A percentile compares a stretch with the other conserved stretches of the same genome.
Evolutionary conservation across 2,888 invertebrate genomes (phyloP).

Genomic region (Elmis aenea): DNA sequence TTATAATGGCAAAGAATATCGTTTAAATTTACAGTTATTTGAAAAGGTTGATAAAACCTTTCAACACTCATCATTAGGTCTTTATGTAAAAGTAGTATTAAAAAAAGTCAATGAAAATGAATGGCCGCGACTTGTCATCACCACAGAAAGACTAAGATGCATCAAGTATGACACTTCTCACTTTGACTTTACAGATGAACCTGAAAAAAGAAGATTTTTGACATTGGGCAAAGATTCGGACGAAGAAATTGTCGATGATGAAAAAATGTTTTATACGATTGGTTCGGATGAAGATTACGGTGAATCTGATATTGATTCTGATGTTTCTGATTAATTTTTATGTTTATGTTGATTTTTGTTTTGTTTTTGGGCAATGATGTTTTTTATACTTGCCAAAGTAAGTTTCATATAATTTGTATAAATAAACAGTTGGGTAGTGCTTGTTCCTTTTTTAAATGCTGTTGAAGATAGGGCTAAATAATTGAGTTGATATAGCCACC

Average conservation of each 20-base stretch:
- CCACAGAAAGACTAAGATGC: conserved; percentile 31
- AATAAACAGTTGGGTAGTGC: too few relatives aligned
- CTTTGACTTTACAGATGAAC: conserved; percentile 28
- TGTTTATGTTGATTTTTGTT: neutral
- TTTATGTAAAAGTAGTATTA: conserved; percentile 31
- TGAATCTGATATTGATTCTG: conserved; percentile 22
- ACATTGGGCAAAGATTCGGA: conserved; percentile 12
- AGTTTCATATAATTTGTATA: neutral
- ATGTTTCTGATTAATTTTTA: conserved; percentile 4
- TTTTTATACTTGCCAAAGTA: neutral
- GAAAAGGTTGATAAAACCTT: conserved; percentile 27
- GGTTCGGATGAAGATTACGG: conserved; percentile 22
- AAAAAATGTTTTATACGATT: conserved; percentile 12
- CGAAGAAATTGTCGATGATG: conserved; percentile 12
- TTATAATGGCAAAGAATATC: conserved; percentile 31
- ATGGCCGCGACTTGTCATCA: conserved; percentile 35
- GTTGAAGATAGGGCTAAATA: too few relatives aligned
- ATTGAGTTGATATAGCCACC: too few relatives aligned
- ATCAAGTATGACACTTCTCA: conserved; percentile 35
- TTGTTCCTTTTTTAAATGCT: too few relatives aligned
- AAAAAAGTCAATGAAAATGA: conserved; percentile 29
- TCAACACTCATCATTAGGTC: conserved; percentile 31
- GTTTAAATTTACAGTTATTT: conserved; percentile 33
- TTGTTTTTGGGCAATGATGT: neutral
- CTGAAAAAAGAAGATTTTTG: conserved; percentile 24